These are phyloP conservation scores for Tipula unca DNA, from an alignment of 2,888 invertebrate genomes.

Conservation along the genomic window DNA sequence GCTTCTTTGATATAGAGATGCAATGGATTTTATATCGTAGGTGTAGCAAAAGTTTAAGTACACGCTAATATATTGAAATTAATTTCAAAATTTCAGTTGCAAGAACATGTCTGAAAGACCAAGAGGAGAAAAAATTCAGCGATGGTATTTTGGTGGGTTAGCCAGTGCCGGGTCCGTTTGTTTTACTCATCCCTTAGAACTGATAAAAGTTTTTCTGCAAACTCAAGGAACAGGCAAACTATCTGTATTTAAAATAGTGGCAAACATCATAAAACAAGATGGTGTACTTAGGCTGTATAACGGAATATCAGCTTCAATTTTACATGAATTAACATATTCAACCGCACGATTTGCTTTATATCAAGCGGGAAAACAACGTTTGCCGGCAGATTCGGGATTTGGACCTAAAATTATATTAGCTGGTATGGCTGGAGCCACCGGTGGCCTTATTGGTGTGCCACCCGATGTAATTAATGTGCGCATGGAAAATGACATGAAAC, in stretches of 20 bases:
- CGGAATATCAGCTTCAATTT: constrained; percentile 89
- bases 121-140: constrained; percentile 34
- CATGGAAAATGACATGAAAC: constrained; percentile 98
- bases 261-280: constrained; percentile 73
- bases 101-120: not conserved
- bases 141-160: constrained; percentile 97
- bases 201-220: constrained; percentile 87
- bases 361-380: constrained; percentile 62
- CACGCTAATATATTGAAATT: not conserved
- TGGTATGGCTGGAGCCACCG: constrained; percentile 73
- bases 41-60: not conserved
- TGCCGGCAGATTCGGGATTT: constrained; percentile 36
- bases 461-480: constrained; percentile 97
- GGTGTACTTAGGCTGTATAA: constrained; percentile 87
- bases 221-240: constrained; percentile 85
- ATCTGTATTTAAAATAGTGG: constrained; percentile 60
- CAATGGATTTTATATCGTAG: not conserved
- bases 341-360: constrained; percentile 74
- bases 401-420: constrained; percentile 61
- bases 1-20: no score
- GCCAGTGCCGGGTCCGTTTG: constrained; percentile 95
- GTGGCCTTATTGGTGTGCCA: constrained; percentile 92
- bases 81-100: not conserved
- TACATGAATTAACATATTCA: constrained; percentile 91
- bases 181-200: constrained; percentile 93